A percentile compares a stretch with the other conserved stretches of the same genome.
Conservation (phyloP, 1,140 invertebrate genomes). For the Psilanteris sp. region DNA sequence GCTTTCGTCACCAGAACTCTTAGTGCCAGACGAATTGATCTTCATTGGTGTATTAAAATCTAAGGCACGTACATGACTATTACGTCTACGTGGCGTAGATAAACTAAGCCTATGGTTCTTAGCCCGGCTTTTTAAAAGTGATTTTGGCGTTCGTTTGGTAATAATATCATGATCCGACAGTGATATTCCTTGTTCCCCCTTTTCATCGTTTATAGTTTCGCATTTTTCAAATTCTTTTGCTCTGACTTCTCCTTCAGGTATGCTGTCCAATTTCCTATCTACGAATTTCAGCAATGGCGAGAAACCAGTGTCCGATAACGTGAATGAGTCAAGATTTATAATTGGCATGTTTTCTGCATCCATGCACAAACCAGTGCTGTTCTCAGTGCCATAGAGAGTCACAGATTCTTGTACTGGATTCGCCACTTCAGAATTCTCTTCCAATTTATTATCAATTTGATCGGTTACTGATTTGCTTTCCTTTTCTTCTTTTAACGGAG, state of each 20-base stretch:
- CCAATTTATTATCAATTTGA: background rate
- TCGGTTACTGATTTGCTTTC: too few species aligned
- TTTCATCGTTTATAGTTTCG: background rate
- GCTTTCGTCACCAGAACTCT: constrained; percentile 5
- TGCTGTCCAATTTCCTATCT: constrained; percentile 44
- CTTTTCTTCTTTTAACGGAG: background rate
- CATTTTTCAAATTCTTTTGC: constrained; percentile 2
- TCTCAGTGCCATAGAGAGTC: constrained; percentile 69
- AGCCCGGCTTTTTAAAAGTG: constrained; percentile 69
- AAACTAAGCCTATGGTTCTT: constrained; percentile 76
- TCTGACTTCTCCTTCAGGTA: background rate
- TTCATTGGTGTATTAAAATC: constrained; percentile 77
- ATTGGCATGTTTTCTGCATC: constrained; percentile 62
- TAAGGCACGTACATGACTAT: constrained; percentile 74
- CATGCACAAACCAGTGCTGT: constrained; percentile 53
- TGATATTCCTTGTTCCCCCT: constrained; percentile 1
- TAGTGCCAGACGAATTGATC: constrained; percentile 7
- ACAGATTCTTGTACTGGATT: constrained; percentile 60
- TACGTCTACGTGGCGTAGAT: constrained; percentile 76
- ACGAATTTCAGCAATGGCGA: constrained; percentile 73
- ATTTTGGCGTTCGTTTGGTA: constrained; percentile 70
- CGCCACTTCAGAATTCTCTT: background rate
- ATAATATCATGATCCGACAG: constrained; percentile 57
- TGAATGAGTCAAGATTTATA: constrained; percentile 69
- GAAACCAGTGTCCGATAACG: constrained; percentile 65